These are phyloP conservation scores for Branchipolynoe longqiensis DNA, from an alignment of 2,888 invertebrate species.

Conservation along the genomic window DNA sequence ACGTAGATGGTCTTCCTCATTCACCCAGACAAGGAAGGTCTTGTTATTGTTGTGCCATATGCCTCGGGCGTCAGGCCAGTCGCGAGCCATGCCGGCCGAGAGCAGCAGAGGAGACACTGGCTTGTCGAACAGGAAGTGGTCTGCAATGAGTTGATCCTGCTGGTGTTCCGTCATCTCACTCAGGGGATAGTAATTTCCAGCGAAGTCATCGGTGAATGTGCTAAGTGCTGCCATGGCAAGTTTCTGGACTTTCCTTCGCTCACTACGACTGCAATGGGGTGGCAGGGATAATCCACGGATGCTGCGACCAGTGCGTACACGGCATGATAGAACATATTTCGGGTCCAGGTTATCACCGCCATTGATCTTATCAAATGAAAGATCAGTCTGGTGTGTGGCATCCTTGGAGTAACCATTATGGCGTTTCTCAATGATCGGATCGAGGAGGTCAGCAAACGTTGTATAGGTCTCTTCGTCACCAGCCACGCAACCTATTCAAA, in stretches of 20 bases:
- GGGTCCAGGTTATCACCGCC: slow-evolving; percentile 64
- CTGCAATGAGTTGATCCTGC: slow-evolving; percentile 67
- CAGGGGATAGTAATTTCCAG: slow-evolving; percentile 68
- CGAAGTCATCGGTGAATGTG: slow-evolving; percentile 61
- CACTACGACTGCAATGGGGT: slow-evolving; percentile 65
- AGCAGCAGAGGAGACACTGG: slow-evolving; percentile 65
- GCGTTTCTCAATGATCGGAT: slow-evolving; percentile 66
- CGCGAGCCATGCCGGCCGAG: slow-evolving; percentile 63
- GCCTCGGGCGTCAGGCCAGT: slow-evolving; percentile 68
- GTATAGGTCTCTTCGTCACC: slow-evolving; percentile 67
- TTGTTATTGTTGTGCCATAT: slow-evolving; percentile 85
- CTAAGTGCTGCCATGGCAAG: slow-evolving; percentile 64
- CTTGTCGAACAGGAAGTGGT: slow-evolving; percentile 70
- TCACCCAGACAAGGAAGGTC: slow-evolving; percentile 65
- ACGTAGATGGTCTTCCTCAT: slow-evolving; percentile 63
- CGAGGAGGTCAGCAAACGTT: slow-evolving; percentile 65
- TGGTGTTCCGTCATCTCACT: slow-evolving; percentile 65
- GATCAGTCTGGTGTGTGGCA: slow-evolving; percentile 65
- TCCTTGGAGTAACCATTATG: slow-evolving; percentile 66
- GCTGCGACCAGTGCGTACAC: slow-evolving; percentile 67
- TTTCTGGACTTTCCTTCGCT: slow-evolving; percentile 68
- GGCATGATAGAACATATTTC: slow-evolving; percentile 66
- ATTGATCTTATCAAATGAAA: slow-evolving; percentile 82
- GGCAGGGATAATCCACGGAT: slow-evolving; percentile 65
- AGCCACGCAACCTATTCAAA: slow-evolving; percentile 59